Percentiles rank a stretch among this genome's conserved stretches.
Conservation (phyloP, 2,113 vertebrate genomes). For the Eolophus roseicapilla region DNA sequence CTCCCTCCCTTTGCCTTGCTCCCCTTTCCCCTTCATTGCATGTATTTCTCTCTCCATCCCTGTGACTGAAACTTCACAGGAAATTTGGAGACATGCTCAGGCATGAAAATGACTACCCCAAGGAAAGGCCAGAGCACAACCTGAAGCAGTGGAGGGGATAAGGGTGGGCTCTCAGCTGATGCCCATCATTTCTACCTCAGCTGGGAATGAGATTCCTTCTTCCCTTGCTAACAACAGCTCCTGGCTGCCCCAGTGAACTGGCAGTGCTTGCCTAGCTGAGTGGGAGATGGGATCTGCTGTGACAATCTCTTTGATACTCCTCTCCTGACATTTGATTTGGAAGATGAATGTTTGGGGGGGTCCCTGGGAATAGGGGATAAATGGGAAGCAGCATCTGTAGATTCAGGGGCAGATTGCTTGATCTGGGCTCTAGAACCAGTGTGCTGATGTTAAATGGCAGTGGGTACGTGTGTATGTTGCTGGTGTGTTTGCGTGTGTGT, state of each 20-base stretch:
- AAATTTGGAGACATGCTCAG: background rate
- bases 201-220: background rate
- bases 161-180: background rate
- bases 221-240: background rate
- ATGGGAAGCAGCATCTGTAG: rapidly evolving
- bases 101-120: background rate
- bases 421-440: background rate
- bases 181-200: background rate
- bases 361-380: background rate
- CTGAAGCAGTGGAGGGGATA: background rate
- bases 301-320: background rate
- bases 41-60: background rate
- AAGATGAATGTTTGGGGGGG: background rate
- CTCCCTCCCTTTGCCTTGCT: background rate
- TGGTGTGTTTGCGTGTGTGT: background rate
- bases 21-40: background rate
- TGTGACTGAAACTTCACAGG: slow-evolving; percentile 44
- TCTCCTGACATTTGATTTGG: background rate
- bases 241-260: background rate
- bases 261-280: rapidly evolving
- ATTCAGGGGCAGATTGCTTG: background rate
- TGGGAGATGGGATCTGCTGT: background rate
- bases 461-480: background rate
- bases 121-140: background rate
- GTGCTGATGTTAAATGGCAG: rapidly evolving